These are phyloP conservation scores for Tholera decimalis DNA, from an alignment of 2,888 invertebrate genomes.

Conservation along the genomic window DNA sequence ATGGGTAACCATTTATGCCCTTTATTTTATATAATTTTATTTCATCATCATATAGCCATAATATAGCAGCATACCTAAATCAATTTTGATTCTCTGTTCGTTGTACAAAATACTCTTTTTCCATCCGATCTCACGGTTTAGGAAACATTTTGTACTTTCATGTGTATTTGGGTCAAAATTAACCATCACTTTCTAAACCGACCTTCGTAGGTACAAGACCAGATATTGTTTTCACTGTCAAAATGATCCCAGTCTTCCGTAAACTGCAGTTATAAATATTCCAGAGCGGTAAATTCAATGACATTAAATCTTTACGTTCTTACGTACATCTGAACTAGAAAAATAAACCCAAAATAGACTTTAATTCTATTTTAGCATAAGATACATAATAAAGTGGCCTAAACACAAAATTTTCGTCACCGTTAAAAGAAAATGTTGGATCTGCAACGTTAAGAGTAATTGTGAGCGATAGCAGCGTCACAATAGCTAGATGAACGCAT, in stretches of 20 bases:
- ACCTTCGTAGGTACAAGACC: slow-evolving; percentile 2
- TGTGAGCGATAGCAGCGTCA: slow-evolving; percentile 70
- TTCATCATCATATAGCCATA: background rate
- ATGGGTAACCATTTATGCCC: too few relatives aligned
- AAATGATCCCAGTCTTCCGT: slow-evolving; percentile 17
- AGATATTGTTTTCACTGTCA: background rate
- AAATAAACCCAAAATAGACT: background rate
- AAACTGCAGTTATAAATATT: slow-evolving; percentile 25
- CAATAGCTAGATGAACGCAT: slow-evolving; percentile 68
- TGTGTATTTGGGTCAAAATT: slow-evolving; percentile 28
- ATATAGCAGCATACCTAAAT: background rate
- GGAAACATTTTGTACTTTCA: slow-evolving; percentile 10
- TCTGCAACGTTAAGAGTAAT: slow-evolving; percentile 66
- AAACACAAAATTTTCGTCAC: slow-evolving; percentile 34
- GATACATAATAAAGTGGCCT: slow-evolving; percentile 26
- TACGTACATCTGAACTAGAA: background rate
- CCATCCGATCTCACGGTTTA: slow-evolving; percentile 13
- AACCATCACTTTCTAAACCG: slow-evolving; percentile 20
- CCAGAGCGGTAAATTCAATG: slow-evolving; percentile 16
- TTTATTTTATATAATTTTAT: background rate
- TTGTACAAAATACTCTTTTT: background rate
- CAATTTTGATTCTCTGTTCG: background rate
- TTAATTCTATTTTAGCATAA: slow-evolving; percentile 22
- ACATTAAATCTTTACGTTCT: background rate
- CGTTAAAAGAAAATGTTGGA: slow-evolving; percentile 66